phyloP scores from a whole-genome alignment of 2,113 vertebrate genomes.

The Rhombomys opimus region DNA sequence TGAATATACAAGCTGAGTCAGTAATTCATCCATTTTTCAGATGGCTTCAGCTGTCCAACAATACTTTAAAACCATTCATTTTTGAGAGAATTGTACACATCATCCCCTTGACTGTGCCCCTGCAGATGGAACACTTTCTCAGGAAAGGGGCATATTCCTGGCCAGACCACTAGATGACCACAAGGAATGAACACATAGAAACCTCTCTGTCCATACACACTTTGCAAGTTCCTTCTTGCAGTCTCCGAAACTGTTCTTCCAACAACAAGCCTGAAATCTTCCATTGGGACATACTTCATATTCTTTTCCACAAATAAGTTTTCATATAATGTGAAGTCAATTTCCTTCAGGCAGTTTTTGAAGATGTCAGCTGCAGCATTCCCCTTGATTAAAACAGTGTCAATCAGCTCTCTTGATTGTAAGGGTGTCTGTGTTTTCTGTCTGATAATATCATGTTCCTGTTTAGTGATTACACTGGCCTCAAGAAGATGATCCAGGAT shows the following conservation, averaged over 20 bases:
- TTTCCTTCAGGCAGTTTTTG: conserved; percentile 94
- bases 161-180: conserved; percentile 92
- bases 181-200: conserved; percentile 92
- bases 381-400: conserved; percentile 95
- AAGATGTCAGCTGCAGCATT: conserved; percentile 95
- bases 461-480: conserved; percentile 91
- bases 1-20: conserved; percentile 14
- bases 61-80: conserved; percentile 40
- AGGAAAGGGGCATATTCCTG: conserved; percentile 91
- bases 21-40: background rate
- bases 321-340: conserved; percentile 92
- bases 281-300: conserved; percentile 93
- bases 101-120: conserved; percentile 91
- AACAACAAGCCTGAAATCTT: conserved; percentile 92
- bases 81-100: conserved; percentile 91
- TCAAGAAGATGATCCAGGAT: conserved; percentile 92
- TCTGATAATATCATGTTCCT: conserved; percentile 93
- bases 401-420: conserved; percentile 95
- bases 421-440: conserved; percentile 92
- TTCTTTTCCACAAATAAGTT: conserved; percentile 96
- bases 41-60: background rate
- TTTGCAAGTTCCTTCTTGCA: conserved; percentile 93
- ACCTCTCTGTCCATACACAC: conserved; percentile 94
- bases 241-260: conserved; percentile 90
- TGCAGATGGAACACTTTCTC: conserved; percentile 92